These are phyloP conservation scores for Gasterosteus nipponicus DNA, from an alignment of 2,113 vertebrate species.

Conservation along the genomic window DNA sequence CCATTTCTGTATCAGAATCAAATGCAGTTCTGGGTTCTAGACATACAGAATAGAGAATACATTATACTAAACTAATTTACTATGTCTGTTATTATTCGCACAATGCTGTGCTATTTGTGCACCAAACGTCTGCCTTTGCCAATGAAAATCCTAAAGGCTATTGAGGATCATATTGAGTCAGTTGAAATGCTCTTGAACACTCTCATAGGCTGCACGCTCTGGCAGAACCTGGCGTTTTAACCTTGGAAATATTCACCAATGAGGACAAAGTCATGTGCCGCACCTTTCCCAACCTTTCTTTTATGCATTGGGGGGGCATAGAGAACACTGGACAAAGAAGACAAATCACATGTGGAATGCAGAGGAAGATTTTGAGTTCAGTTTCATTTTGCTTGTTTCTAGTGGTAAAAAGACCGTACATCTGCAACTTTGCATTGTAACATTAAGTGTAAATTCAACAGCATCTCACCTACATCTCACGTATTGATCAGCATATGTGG, in stretches of 20 bases:
- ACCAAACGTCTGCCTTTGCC: slow-evolving; percentile 2
- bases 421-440: neutral
- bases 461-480: neutral
- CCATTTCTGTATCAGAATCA: slow-evolving; percentile 55
- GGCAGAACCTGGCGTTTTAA: slow-evolving; percentile 31
- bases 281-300: neutral
- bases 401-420: neutral
- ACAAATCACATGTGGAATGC: slow-evolving; percentile 4
- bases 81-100: neutral
- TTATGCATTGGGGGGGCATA: neutral
- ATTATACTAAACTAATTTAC: slow-evolving; percentile 11
- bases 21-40: slow-evolving; percentile 35
- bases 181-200: slow-evolving; percentile 44
- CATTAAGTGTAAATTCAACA: neutral
- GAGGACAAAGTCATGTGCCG: neutral
- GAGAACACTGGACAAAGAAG: neutral
- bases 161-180: slow-evolving; percentile 36
- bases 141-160: slow-evolving; percentile 18
- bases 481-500: slow-evolving; percentile 2
- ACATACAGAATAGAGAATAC: slow-evolving; percentile 22
- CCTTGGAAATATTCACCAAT: slow-evolving; percentile 3
- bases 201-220: slow-evolving; percentile 27
- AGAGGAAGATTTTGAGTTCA: neutral
- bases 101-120: neutral
- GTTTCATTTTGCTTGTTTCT: neutral